A percentile compares a stretch with the other conserved stretches of the same genome.
Evolutionary conservation across 2,113 vertebrate genomes (phyloP).

Genomic region (Platysternon megacephalum): DNA sequence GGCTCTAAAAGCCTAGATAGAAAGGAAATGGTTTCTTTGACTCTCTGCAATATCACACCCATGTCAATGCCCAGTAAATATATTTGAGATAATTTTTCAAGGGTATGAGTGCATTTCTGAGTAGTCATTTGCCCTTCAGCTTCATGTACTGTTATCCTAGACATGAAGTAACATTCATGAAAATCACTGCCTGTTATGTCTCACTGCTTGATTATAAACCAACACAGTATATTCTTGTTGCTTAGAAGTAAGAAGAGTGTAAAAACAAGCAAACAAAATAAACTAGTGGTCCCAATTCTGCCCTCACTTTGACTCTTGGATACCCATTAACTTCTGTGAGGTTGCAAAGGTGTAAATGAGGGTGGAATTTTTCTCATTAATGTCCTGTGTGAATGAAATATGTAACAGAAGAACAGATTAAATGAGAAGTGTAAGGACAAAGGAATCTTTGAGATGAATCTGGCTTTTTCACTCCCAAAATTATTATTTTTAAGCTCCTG

Average conservation of each 20-base stretch:
- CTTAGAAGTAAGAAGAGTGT: background rate
- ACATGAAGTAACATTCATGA: background rate
- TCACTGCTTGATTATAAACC: background rate
- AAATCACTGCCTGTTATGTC: background rate
- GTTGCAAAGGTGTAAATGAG: background rate
- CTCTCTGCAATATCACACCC: background rate
- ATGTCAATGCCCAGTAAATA: background rate
- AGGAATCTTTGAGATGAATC: background rate
- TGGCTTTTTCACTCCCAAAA: background rate
- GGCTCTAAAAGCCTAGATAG: background rate
- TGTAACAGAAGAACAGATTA: background rate
- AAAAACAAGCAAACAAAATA: background rate
- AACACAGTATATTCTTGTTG: background rate
- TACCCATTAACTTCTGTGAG: background rate
- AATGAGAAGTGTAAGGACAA: background rate
- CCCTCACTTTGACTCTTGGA: background rate
- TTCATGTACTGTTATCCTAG: background rate
- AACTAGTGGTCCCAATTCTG: background rate
- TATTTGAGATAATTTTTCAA: background rate
- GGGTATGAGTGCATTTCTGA: background rate
- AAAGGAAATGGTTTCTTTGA: background rate
- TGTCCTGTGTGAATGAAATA: background rate
- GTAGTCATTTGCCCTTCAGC: background rate
- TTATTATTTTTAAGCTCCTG: background rate
- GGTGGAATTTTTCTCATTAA: background rate